A percentile compares a stretch with the other conserved stretches of the same genome.
phyloP scores from a whole-genome alignment of 2,113 vertebrate genomes.

The Corythaeola cristata region DNA sequence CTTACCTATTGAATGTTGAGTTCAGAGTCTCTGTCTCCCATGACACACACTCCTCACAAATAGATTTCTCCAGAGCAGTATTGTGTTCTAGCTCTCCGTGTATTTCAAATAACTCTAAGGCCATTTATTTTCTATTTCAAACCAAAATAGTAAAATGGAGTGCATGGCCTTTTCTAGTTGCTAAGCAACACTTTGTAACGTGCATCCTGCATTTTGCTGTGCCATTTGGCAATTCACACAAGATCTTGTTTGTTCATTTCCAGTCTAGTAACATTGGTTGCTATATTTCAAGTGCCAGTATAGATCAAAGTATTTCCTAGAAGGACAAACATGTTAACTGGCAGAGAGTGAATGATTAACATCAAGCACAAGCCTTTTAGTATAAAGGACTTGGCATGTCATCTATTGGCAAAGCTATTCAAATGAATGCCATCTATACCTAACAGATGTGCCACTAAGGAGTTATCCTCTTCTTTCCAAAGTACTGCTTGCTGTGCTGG shows the following conservation, averaged over 20 bases:
- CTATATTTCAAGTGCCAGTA: conserved; percentile 68
- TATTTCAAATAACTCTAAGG: conserved; percentile 47
- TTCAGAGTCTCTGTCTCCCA: conserved; percentile 29
- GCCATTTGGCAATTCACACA: conserved; percentile 63
- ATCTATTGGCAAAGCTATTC: conserved; percentile 58
- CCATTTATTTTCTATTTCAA: conserved; percentile 58
- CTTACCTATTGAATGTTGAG: conserved; percentile 20
- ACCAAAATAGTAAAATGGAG: conserved; percentile 57
- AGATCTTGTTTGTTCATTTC: conserved; percentile 67
- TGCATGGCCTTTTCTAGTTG: conserved; percentile 44
- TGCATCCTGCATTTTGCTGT: conserved; percentile 53
- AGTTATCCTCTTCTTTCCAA: conserved; percentile 10
- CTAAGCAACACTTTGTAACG: conserved; percentile 53
- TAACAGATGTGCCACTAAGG: conserved; percentile 58
- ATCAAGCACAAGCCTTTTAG: conserved; percentile 62
- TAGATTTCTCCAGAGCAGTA: conserved; percentile 22
- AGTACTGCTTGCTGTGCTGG: conserved; percentile 13
- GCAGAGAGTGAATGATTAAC: conserved; percentile 64
- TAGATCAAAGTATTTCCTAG: conserved; percentile 73
- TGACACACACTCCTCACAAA: not conserved
- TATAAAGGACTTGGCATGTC: conserved; percentile 55
- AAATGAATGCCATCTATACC: conserved; percentile 48
- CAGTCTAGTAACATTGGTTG: conserved; percentile 65
- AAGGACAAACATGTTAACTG: conserved; percentile 70
- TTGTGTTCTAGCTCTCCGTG: not conserved